Evolutionary conservation across 2,113 vertebrate species (phyloP).

Genomic region (Regulus satrapa): DNA sequence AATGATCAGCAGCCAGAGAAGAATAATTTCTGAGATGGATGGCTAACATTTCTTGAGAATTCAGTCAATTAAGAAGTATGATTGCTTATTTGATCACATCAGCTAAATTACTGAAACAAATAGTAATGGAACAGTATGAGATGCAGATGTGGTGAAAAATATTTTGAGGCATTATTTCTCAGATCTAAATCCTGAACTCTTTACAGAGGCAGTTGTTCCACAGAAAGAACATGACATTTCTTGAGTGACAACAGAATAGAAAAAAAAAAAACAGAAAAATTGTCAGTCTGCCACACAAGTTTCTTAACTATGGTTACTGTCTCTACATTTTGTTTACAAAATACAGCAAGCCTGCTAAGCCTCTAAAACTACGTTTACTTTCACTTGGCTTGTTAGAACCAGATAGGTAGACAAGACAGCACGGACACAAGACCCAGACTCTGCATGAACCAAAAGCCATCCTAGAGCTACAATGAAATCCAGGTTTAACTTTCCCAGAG

Average conservation of each 20-base stretch:
- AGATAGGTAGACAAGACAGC: background rate
- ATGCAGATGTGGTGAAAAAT: background rate
- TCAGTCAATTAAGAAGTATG: background rate
- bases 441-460: background rate
- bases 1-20: background rate
- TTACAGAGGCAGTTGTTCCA: background rate
- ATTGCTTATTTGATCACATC: constrained; percentile 11
- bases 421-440: background rate
- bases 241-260: background rate
- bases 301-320: background rate
- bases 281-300: background rate
- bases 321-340: background rate
- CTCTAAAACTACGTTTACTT: background rate
- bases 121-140: background rate
- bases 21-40: constrained; percentile 3
- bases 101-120: constrained; percentile 34
- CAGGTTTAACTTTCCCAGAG: background rate
- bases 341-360: background rate
- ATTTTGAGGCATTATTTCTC: constrained; percentile 3
- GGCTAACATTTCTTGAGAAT: constrained; percentile 2
- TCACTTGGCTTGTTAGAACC: background rate
- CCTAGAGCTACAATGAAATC: background rate
- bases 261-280: background rate
- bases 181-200: background rate
- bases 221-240: background rate